These are phyloP conservation scores for Resseliella maxima DNA, from an alignment of 2,888 invertebrate species.

Conservation along the genomic window DNA sequence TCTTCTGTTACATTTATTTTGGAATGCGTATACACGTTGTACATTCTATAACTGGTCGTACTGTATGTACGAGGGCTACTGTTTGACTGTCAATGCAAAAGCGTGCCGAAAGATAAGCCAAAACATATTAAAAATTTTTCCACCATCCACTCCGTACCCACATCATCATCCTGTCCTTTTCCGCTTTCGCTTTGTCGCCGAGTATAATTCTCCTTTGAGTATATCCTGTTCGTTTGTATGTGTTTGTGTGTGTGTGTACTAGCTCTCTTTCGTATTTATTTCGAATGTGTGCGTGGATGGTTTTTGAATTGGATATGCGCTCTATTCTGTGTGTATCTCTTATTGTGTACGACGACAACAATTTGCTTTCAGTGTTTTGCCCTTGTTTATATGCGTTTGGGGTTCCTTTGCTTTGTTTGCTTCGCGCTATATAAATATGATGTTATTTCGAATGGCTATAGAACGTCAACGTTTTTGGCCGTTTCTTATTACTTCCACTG, in stretches of 20 bases:
- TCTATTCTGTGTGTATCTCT: not conserved
- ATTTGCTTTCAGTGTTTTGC: not conserved
- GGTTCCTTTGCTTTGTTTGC: not conserved
- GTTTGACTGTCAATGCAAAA: not conserved
- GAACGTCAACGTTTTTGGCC: not conserved
- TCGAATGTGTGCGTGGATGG: no score
- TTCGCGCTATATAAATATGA: constrained; percentile 35
- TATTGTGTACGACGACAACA: not conserved
- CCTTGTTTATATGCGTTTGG: constrained; percentile 24
- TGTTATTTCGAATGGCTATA: not conserved
- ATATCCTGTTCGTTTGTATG: not conserved
- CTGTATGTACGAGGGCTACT: not conserved
- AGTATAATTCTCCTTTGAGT: not conserved
- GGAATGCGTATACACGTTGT: not conserved
- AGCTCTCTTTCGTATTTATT: no score
- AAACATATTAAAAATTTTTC: constrained; percentile 37
- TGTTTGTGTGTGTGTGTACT: not conserved
- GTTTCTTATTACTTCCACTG: not conserved
- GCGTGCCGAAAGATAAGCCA: constrained; percentile 42
- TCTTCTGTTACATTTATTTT: constrained; percentile 9
- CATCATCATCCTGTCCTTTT: not conserved
- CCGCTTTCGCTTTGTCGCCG: not conserved
- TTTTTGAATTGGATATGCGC: no score
- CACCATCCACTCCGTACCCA: constrained; percentile 21
- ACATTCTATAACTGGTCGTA: not conserved